Evolutionary conservation across 2,113 vertebrate genomes (phyloP).

Genomic region (Anolis carolinensis): DNA sequence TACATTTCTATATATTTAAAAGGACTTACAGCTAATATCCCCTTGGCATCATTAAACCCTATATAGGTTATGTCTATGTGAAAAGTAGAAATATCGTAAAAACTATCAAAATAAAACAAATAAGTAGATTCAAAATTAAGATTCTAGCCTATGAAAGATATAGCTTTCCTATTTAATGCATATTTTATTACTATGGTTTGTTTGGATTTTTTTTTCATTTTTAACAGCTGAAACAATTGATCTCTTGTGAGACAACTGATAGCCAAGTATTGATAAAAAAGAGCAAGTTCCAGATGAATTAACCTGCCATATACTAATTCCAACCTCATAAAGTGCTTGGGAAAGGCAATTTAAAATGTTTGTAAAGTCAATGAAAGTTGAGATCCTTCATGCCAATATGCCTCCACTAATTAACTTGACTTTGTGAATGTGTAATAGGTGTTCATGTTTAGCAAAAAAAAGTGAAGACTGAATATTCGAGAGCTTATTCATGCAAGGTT

Average conservation of each 20-base stretch:
- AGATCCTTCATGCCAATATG: constrained; percentile 18
- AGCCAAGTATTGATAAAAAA: constrained; percentile 9
- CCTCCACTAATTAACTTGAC: constrained; percentile 26
- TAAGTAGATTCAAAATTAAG: neutral
- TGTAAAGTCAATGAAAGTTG: constrained; percentile 13
- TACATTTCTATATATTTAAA: neutral
- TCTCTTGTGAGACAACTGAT: neutral
- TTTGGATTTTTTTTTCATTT: neutral
- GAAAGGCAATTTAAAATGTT: constrained; percentile 31
- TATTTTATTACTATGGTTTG: neutral
- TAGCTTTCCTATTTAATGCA: neutral
- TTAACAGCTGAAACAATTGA: neutral
- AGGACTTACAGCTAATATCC: neutral
- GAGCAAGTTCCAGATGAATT: constrained; percentile 21
- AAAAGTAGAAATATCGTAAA: neutral
- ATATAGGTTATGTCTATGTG: neutral
- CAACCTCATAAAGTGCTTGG: constrained; percentile 11
- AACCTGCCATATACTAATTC: constrained; percentile 8
- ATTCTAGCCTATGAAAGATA: neutral
- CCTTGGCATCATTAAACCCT: neutral
- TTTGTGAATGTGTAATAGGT: neutral
- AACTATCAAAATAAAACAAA: neutral
- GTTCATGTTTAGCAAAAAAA: neutral
- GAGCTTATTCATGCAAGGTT: neutral
- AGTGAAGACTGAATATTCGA: neutral